Evolutionary conservation across 2,113 vertebrate species (phyloP).

Genomic region (Rhynchomys soricoides): DNA sequence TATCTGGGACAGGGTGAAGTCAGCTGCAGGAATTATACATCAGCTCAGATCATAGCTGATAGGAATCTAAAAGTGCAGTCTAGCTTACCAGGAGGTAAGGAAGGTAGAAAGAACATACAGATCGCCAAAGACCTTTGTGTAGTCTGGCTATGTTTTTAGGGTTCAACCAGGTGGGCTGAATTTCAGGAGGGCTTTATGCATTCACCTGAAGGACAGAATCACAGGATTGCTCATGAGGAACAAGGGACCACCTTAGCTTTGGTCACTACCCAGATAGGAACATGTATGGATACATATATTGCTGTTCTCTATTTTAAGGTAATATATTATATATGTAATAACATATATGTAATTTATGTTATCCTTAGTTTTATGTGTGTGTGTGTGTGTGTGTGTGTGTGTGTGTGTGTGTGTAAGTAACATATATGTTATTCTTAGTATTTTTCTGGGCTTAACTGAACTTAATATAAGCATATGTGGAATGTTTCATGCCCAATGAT

Average conservation of each 20-base stretch:
- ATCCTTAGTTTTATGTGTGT: no score
- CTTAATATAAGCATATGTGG: not conserved
- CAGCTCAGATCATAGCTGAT: constrained; percentile 18
- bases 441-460: not conserved
- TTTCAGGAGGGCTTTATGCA: not conserved
- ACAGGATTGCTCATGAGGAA: not conserved
- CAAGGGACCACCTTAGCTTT: not conserved
- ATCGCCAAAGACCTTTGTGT: not conserved
- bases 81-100: not conserved
- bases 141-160: not conserved
- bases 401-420: no score
- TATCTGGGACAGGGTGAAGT: not conserved
- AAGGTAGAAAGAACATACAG: not conserved
- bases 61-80: constrained; percentile 24
- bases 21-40: not conserved
- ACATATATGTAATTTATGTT: no score
- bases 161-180: not conserved
- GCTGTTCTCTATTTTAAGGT: not conserved
- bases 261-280: not conserved
- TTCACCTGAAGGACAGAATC: not conserved
- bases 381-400: no score
- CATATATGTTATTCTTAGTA: not conserved
- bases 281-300: not conserved
- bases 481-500: not conserved
- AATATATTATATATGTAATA: no score